Evolutionary conservation across 2,888 invertebrate species (phyloP), one percentile per base, ranked within the genome.

Genomic region (Eilema depressum): DNA sequence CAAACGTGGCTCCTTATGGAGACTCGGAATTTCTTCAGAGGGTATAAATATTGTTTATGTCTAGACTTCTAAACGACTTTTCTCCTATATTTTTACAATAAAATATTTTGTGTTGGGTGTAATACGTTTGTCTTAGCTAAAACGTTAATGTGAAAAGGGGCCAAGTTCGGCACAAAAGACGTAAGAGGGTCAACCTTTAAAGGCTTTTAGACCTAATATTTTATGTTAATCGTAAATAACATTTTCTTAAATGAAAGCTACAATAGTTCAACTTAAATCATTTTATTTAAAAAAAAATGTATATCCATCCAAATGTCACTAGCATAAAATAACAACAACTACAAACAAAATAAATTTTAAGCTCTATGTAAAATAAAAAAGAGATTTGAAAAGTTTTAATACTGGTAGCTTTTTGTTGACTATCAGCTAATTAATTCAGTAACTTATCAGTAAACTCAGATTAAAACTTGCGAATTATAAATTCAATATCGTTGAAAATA

Each of bases 1-100:
- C 66, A 78, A 67, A 88, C 91, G 91, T 91, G 91, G 66, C 80
- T 83, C 78, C 81, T 81, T 84, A 75, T 76, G 8, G 30, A 70
- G 41, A 70, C 47, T 65, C 60, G 28, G 56, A 41, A 70, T 66
- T 63, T 41, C 63, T 47, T 57, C 57, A 12, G 11, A 63, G 12
- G 20, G 47, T 41, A 67, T 65, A 56, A 30, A 56, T 33, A 37
- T 63, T 30, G 10, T 63, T 41, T 37, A 11, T 61, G 41, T 66
- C 20, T 57, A 23, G 23, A 23, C 30, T 33, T 7, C 17, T 56
- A 33, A 7, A 11, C 17, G 23, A 23, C 33, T 28, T 47, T 59
- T 53, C n/a, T n/a, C 1, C 53, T 10, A n/a, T 53, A 53, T 53
- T 53, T 53, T n/a, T 53, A 10, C 53, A 53, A n/a, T 53, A 66